These are phyloP conservation scores for Dufourea novaeangliae DNA, from an alignment of 1,140 invertebrate species.

Conservation along the genomic window DNA sequence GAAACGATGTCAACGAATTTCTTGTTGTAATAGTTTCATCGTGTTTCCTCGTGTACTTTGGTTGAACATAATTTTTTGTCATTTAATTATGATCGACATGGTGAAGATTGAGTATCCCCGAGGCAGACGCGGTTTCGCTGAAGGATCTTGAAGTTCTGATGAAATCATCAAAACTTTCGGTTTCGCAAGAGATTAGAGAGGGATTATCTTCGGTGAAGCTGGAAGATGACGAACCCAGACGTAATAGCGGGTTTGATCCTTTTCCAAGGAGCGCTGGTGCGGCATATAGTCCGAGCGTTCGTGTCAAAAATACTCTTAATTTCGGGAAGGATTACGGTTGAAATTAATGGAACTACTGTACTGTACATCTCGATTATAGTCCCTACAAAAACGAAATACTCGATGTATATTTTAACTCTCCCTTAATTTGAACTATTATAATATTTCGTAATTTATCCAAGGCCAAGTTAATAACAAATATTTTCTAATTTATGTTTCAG, in stretches of 20 bases:
- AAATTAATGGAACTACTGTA: not conserved
- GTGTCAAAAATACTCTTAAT: not conserved
- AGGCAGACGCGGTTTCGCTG: not conserved
- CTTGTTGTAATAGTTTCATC: no score
- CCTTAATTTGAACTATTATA: no score
- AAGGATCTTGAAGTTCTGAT: slow-evolving; percentile 44
- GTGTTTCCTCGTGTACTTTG: no score
- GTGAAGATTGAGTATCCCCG: not conserved
- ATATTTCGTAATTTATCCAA: no score
- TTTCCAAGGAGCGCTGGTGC: not conserved
- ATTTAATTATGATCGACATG: not conserved
- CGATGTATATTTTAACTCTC: not conserved
- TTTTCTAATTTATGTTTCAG: not conserved
- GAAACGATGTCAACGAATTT: no score
- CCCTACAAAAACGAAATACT: not conserved
- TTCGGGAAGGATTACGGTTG: not conserved
- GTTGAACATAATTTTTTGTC: no score
- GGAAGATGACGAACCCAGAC: slow-evolving; percentile 7
- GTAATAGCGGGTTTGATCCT: slow-evolving; percentile 10
- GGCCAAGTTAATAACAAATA: not conserved
- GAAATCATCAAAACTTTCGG: slow-evolving; percentile 60
- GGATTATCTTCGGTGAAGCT: slow-evolving; percentile 44
- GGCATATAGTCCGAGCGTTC: not conserved
- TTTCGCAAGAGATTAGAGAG: slow-evolving; percentile 50
- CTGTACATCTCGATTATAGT: not conserved